Percentiles rank a stretch among this genome's conserved stretches.
These are phyloP conservation scores for Ephialtes manifestator DNA, from an alignment of 2,888 invertebrate genomes.

Conservation along the genomic window DNA sequence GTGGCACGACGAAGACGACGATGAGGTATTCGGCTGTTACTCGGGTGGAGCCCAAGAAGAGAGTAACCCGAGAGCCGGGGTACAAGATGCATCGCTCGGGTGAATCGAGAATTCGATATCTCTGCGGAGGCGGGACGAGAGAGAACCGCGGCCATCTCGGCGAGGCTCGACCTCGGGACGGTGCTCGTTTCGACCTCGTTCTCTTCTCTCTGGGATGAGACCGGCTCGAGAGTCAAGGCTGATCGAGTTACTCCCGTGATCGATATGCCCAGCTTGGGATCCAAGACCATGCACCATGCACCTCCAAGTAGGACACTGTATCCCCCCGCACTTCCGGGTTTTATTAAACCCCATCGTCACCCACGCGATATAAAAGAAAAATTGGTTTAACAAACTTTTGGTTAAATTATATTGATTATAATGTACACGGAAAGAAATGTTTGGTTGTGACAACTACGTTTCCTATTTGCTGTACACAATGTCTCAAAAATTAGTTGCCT, in stretches of 20 bases:
- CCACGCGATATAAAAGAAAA: neutral
- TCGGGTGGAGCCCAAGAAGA: constrained; percentile 43
- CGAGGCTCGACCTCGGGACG: constrained; percentile 51
- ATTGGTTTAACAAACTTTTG: neutral
- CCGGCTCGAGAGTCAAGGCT: constrained; percentile 72
- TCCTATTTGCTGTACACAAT: too few species aligned
- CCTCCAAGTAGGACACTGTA: constrained; percentile 52
- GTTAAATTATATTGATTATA: neutral
- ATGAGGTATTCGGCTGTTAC: constrained; percentile 60
- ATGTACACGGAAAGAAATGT: too few species aligned
- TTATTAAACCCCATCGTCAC: constrained; percentile 10
- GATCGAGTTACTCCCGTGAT: constrained; percentile 73
- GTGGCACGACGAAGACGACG: constrained; percentile 53
- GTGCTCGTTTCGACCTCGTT: constrained; percentile 61
- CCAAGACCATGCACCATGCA: constrained; percentile 68
- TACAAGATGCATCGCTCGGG: constrained; percentile 66
- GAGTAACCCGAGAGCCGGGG: constrained; percentile 63
- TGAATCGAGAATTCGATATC: constrained; percentile 70
- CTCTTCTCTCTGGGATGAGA: constrained; percentile 56
- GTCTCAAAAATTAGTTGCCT: too few species aligned
- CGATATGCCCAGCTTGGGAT: constrained; percentile 72
- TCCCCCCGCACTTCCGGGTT: constrained; percentile 57
- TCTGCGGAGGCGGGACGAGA: constrained; percentile 63
- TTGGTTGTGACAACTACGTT: too few species aligned
- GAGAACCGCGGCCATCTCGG: constrained; percentile 53